A percentile compares a stretch with the other conserved stretches of the same genome.
Evolutionary conservation across 2,113 vertebrate species (phyloP).

Genomic region (Dicerorhinus sumatrensis): DNA sequence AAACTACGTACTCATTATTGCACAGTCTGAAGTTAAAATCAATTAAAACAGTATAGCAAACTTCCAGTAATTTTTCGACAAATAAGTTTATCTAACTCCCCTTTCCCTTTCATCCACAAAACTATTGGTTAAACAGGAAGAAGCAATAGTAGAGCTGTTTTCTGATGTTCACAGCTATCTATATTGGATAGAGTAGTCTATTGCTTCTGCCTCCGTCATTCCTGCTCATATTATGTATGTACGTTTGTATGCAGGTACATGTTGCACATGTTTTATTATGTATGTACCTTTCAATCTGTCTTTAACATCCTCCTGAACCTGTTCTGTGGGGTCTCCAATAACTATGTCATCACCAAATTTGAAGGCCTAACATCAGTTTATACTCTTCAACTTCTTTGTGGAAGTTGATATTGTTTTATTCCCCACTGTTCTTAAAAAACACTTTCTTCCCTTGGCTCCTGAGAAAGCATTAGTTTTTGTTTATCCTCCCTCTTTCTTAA

Average conservation of each 20-base stretch:
- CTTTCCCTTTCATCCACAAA: slow-evolving; percentile 2
- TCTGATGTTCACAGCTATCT: background rate
- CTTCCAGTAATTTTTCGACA: slow-evolving; percentile 47
- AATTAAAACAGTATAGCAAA: slow-evolving; percentile 62
- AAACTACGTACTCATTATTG: slow-evolving; percentile 75
- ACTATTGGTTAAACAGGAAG: background rate
- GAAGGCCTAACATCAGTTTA: background rate
- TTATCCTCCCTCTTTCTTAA: background rate
- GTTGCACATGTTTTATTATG: no score
- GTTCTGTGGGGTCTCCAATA: background rate
- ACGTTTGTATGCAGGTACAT: background rate
- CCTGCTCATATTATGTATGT: background rate
- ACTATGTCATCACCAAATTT: background rate
- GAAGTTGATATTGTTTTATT: background rate
- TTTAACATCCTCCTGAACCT: background rate
- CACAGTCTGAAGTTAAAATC: slow-evolving; percentile 66
- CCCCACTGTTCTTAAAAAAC: background rate
- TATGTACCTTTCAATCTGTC: background rate
- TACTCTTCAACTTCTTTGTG: background rate
- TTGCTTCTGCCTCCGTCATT: background rate
- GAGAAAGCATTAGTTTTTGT: background rate
- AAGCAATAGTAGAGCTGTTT: background rate
- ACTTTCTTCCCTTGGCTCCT: background rate
- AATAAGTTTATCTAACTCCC: background rate
- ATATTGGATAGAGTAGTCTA: background rate